Evolutionary conservation across 2,113 vertebrate genomes (phyloP).

Genomic region (Chloebia gouldiae): DNA sequence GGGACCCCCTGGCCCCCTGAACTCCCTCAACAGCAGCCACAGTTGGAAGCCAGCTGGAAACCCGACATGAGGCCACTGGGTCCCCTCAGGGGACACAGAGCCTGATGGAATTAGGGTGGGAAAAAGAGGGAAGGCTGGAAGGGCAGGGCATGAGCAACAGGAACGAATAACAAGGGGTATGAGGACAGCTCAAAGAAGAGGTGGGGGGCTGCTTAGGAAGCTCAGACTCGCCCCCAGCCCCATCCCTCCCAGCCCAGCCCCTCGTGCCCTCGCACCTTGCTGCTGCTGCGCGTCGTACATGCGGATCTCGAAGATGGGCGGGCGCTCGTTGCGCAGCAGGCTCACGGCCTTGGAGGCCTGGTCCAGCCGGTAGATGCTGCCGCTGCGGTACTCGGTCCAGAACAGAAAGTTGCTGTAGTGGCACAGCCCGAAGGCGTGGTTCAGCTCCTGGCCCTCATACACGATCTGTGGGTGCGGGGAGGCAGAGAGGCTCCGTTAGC

Average conservation of each 20-base stretch:
- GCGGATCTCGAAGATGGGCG: constrained; percentile 96
- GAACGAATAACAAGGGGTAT: neutral
- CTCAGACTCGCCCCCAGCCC: accelerated
- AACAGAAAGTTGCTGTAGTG: constrained; percentile 93
- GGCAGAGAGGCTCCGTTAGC: neutral
- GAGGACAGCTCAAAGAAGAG: neutral
- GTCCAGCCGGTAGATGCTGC: constrained; percentile 92
- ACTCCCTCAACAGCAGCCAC: neutral
- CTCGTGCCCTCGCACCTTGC: constrained; percentile 74
- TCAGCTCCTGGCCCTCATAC: constrained; percentile 91
- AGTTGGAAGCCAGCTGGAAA: neutral
- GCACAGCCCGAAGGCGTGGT: constrained; percentile 93
- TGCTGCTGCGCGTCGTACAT: constrained; percentile 97
- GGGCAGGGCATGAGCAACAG: neutral
- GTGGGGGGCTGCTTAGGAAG: neutral
- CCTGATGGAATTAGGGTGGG: neutral
- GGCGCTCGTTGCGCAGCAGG: constrained; percentile 90
- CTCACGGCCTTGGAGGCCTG: constrained; percentile 82
- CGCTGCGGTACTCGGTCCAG: constrained; percentile 95
- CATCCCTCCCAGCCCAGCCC: neutral
- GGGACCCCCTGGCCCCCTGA: accelerated
- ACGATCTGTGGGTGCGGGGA: constrained; percentile 76
- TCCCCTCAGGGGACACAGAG: neutral
- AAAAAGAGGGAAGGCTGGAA: neutral
- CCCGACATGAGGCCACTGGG: accelerated